Percentiles rank a stretch among this genome's conserved stretches.
Evolutionary conservation across 1,140 invertebrate genomes (phyloP).

Genomic region (Trichogramma pretiosum): DNA sequence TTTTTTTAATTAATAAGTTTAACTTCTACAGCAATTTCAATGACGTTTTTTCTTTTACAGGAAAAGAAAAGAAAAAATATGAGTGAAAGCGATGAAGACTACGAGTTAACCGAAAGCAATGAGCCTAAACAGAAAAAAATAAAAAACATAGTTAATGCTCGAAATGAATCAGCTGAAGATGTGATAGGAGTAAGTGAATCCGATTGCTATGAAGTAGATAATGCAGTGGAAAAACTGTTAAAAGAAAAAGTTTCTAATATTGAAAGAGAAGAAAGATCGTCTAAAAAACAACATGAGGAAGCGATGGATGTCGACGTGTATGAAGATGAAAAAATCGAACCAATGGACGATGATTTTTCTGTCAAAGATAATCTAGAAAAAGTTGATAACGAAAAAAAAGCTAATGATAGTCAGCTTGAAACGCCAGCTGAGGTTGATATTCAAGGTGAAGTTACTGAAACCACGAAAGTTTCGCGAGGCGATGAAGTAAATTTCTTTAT

Average conservation of each 20-base stretch:
- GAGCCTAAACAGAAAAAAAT: slow-evolving; percentile 45
- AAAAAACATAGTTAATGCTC: slow-evolving; percentile 43
- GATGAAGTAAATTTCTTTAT: slow-evolving; percentile 62
- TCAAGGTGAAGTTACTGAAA: slow-evolving; percentile 68
- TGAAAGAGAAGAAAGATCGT: slow-evolving; percentile 48
- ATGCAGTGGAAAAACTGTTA: slow-evolving; percentile 75
- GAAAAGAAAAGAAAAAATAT: slow-evolving; percentile 41
- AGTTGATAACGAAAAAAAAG: slow-evolving; percentile 20
- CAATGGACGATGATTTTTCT: slow-evolving; percentile 38
- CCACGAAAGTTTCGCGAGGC: slow-evolving; percentile 57
- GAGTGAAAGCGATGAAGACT: slow-evolving; percentile 42
- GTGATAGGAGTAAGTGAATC: slow-evolving; percentile 61
- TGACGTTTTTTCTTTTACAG: slow-evolving; percentile 1
- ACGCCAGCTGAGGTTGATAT: slow-evolving; percentile 57
- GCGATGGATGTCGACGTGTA: slow-evolving; percentile 27
- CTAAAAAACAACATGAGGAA: slow-evolving; percentile 48
- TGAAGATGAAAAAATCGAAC: slow-evolving; percentile 28
- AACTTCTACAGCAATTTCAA: not conserved
- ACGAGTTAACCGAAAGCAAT: slow-evolving; percentile 40
- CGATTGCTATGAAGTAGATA: slow-evolving; percentile 58
- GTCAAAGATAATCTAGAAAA: slow-evolving; percentile 44
- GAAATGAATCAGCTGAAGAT: slow-evolving; percentile 41
- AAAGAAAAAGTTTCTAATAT: slow-evolving; percentile 58
- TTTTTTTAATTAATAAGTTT: not conserved
- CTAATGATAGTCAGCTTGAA: slow-evolving; percentile 28